A percentile compares a stretch with the other conserved stretches of the same genome.
These are phyloP conservation scores for Oscheius myriophilus DNA, from an alignment of 2,888 invertebrate species.

Conservation along the genomic window DNA sequence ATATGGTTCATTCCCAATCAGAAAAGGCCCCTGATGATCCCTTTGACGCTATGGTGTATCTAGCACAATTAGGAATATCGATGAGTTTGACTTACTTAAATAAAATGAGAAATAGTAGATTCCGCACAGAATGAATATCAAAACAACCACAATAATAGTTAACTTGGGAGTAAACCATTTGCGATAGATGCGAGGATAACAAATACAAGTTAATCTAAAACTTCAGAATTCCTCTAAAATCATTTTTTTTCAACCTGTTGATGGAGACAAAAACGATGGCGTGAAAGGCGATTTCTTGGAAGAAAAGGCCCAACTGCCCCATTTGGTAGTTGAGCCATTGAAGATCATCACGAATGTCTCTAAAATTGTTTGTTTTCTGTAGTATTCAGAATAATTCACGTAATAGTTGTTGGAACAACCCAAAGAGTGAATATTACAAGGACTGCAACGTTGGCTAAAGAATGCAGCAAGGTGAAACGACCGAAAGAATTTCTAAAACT, in stretches of 20 bases:
- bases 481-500: constrained; percentile 28
- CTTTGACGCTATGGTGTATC: no score
- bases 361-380: not conserved
- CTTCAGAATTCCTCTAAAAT: not conserved
- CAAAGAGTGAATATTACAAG: constrained; percentile 17
- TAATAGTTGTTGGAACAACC: constrained; percentile 12
- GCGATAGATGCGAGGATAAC: not conserved
- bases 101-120: no score
- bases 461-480: constrained; percentile 9
- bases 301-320: constrained; percentile 13
- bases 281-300: constrained; percentile 25
- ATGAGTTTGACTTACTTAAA: no score
- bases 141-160: constrained; percentile 3
- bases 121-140: constrained; percentile 6
- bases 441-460: constrained; percentile 13
- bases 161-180: constrained; percentile 10
- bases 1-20: no score
- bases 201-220: constrained; percentile 20
- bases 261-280: constrained; percentile 18
- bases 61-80: no score
- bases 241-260: constrained; percentile 2
- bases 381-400: not conserved
- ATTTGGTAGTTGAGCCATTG: constrained; percentile 13
- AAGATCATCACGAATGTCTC: not conserved
- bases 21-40: no score